Evolutionary conservation across 37 sponge, comb jelly and placozoan genomes (phyloP).

Genomic region (Ephydatia muelleri): DNA sequence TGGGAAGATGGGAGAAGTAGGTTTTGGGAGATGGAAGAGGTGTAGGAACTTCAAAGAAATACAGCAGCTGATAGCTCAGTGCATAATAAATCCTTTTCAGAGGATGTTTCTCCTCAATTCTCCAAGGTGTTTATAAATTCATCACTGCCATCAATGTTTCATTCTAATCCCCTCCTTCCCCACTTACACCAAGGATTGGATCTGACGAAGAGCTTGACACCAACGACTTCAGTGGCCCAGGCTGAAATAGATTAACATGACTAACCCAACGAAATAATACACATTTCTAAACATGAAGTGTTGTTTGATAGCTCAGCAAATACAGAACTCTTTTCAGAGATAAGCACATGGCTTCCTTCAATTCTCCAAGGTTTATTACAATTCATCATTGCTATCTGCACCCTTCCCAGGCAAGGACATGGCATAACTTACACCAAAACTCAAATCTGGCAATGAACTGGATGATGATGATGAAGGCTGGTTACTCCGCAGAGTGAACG

Average conservation of each 20-base stretch:
- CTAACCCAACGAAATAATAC: not conserved
- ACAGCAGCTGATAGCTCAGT: not conserved
- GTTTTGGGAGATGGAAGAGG: not conserved
- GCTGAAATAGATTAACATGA: too few relatives aligned
- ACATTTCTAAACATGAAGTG: not conserved
- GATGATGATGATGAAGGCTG: not conserved
- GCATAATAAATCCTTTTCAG: not conserved
- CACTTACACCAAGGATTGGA: not conserved
- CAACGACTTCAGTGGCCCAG: not conserved
- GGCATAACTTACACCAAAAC: not conserved
- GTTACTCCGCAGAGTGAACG: not conserved
- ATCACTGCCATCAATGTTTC: not conserved
- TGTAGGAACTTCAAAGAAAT: not conserved
- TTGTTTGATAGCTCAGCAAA: not conserved
- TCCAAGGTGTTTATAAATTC: slow-evolving; percentile 13
- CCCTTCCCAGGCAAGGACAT: not conserved
- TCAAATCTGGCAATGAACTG: not conserved
- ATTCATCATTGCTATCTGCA: not conserved
- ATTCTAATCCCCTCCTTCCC: not conserved
- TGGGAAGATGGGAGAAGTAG: not conserved
- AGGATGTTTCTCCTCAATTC: not conserved
- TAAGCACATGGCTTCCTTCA: not conserved
- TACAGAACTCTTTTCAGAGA: not conserved
- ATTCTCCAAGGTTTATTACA: not conserved
- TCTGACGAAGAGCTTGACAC: not conserved